phyloP scores from a whole-genome alignment of 2,888 invertebrate species.

The Deilephila elpenor region DNA sequence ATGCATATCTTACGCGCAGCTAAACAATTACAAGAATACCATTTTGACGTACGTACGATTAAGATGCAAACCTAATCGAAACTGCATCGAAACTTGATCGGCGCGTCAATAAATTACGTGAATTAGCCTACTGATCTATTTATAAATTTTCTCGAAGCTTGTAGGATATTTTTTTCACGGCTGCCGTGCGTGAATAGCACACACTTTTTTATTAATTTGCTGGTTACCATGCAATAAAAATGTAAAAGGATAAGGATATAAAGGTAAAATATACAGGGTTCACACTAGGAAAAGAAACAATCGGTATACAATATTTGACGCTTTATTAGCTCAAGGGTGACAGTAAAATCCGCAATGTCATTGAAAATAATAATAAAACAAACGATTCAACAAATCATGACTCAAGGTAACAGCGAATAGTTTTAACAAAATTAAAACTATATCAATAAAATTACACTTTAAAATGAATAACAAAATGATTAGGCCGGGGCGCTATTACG shows the following conservation, averaged over 20 bases:
- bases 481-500: conserved; percentile 35
- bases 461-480: conserved; percentile 69
- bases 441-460: conserved; percentile 77
- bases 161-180: no score
- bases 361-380: conserved; percentile 82
- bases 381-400: conserved; percentile 84
- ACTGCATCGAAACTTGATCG: no score
- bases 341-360: conserved; percentile 81
- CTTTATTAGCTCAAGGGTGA: conserved; percentile 83
- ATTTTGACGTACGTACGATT: no score
- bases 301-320: conserved; percentile 78
- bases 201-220: no score
- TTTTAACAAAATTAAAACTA: conserved; percentile 80
- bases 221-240: no score
- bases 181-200: no score
- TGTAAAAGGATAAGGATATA: background rate
- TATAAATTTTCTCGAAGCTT: no score
- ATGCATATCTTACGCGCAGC: no score
- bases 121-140: no score
- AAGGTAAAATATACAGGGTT: background rate
- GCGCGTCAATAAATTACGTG: no score
- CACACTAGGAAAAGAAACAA: conserved; percentile 64
- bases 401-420: conserved; percentile 82
- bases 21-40: no score
- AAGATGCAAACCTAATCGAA: no score